phyloP scores from a whole-genome alignment of 1,140 invertebrate genomes.

The Macrostomum lignano region DNA sequence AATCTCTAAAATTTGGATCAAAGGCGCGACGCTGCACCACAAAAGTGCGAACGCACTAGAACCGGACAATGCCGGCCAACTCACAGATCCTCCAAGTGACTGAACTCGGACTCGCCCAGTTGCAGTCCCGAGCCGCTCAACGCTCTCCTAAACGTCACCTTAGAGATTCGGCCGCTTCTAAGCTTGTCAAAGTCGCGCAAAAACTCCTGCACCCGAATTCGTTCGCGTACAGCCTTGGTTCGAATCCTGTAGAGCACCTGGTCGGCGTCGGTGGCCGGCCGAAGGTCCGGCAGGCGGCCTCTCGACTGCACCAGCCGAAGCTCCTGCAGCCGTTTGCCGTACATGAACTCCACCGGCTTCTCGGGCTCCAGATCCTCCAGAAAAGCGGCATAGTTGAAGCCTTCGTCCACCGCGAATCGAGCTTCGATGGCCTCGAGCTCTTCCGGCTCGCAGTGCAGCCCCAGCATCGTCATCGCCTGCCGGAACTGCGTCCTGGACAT shows the following conservation, averaged over 20 bases:
- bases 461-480: slow-evolving; percentile 21
- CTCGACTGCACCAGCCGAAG: slow-evolving; percentile 13
- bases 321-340: slow-evolving; percentile 15
- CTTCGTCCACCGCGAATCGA: slow-evolving; percentile 19
- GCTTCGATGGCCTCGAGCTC: slow-evolving; percentile 19
- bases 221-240: no score
- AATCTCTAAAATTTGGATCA: no score
- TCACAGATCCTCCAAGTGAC: no score
- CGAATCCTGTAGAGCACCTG: neutral
- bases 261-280: neutral
- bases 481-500: slow-evolving; percentile 21
- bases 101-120: no score
- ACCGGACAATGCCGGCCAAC: no score
- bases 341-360: neutral
- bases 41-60: no score
- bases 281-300: slow-evolving; percentile 13
- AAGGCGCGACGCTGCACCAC: no score
- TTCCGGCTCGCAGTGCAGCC: slow-evolving; percentile 14
- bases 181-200: no score
- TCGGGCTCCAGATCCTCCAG: slow-evolving; percentile 4
- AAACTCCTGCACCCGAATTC: no score
- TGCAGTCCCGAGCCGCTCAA: no score
- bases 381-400: slow-evolving; percentile 19
- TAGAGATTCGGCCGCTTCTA: no score
- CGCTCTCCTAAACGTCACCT: no score